These are phyloP conservation scores for Nyctereutes procyonoides DNA, from an alignment of 2,113 vertebrate species.

Conservation along the genomic window DNA sequence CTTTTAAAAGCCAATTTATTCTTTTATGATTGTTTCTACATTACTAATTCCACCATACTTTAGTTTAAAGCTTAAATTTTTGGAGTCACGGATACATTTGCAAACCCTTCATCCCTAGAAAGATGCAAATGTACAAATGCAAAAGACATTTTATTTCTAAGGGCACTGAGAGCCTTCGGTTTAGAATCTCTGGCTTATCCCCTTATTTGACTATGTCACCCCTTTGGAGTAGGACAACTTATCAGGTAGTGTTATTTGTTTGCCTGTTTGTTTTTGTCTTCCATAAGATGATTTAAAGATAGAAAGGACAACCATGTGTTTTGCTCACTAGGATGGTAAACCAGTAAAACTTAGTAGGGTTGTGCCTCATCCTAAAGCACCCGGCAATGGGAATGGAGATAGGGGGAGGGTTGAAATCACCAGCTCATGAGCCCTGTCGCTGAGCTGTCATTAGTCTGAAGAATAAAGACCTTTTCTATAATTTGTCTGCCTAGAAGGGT, in stretches of 20 bases:
- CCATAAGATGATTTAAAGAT: not conserved
- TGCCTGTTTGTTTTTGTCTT: not conserved
- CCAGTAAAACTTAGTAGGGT: not conserved
- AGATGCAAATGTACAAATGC: not conserved
- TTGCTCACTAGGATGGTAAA: not conserved
- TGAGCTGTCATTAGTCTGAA: not conserved
- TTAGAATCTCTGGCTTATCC: constrained; percentile 28
- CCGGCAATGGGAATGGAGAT: not conserved
- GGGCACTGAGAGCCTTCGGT: not conserved
- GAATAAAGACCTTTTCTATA: not conserved
- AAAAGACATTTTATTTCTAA: not conserved
- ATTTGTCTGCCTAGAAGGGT: not conserved
- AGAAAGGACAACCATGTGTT: not conserved
- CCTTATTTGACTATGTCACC: not conserved
- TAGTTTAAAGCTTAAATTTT: constrained; percentile 29
- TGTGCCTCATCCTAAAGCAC: not conserved
- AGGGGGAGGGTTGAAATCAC: not conserved
- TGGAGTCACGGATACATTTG: not conserved
- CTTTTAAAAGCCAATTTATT: constrained; percentile 47
- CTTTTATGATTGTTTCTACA: not conserved
- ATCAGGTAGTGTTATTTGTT: not conserved
- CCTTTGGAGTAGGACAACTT: not conserved
- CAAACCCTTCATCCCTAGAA: not conserved
- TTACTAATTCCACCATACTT: constrained; percentile 45
- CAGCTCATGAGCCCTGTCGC: not conserved